A percentile compares a stretch with the other conserved stretches of the same genome.
These are phyloP conservation scores for Hydrozoanthus gracilis DNA, from an alignment of 92 coral and sea anemone genomes.

Conservation along the genomic window DNA sequence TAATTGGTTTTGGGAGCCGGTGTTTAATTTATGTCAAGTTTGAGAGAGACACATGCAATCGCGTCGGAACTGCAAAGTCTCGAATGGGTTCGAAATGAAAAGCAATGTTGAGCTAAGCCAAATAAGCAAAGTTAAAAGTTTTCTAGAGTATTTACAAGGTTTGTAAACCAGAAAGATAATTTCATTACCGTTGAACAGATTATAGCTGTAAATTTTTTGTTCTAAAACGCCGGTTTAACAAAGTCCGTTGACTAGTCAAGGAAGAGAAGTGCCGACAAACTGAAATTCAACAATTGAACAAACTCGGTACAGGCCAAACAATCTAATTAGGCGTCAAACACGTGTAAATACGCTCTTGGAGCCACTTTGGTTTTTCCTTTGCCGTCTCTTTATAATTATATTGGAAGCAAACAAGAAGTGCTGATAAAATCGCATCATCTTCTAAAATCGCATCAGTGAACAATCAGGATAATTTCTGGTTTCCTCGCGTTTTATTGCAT, in stretches of 20 bases:
- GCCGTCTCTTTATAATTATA: constrained; percentile 6
- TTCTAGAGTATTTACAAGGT: not conserved
- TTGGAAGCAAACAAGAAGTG: constrained; percentile 1
- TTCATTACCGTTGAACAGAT: too few species aligned
- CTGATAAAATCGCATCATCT: not conserved
- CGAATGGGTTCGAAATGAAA: not conserved
- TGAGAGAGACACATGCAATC: not conserved
- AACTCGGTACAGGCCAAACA: constrained; percentile 29
- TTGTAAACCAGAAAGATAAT: not conserved
- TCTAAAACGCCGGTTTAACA: not conserved
- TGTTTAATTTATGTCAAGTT: not conserved
- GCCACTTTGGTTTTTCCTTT: constrained; percentile 40
- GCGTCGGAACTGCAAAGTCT: not conserved
- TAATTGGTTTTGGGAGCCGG: not conserved
- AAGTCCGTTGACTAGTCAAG: not conserved
- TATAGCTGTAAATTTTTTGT: too few species aligned
- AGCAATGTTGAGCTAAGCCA: not conserved
- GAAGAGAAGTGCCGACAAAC: not conserved
- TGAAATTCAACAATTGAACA: constrained; percentile 17
- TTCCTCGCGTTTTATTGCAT: not conserved
- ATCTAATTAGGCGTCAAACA: constrained; percentile 44
- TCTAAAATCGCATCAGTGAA: not conserved
- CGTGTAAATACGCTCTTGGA: constrained; percentile 37
- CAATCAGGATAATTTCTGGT: not conserved
- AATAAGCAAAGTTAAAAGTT: not conserved